Evolutionary conservation across 1,140 invertebrate species (phyloP).

Genomic region (Vanessa tameamea): DNA sequence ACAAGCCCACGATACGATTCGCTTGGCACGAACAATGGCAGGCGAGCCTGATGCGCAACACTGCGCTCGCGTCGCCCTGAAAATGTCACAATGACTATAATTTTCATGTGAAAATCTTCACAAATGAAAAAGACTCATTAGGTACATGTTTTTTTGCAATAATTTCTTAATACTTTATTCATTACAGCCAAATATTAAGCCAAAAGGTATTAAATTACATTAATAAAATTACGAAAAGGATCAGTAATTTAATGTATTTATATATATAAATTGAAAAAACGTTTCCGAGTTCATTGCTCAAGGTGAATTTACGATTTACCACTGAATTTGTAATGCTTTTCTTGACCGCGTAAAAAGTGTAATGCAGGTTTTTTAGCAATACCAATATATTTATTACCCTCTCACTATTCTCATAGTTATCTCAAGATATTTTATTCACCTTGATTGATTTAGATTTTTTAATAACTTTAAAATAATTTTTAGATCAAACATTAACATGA

Average conservation of each 20-base stretch:
- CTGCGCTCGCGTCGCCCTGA: slow-evolving; percentile 56
- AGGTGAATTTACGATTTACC: slow-evolving; percentile 23
- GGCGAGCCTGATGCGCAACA: slow-evolving; percentile 66
- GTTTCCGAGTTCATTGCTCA: slow-evolving; percentile 22
- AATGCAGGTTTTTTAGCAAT: neutral
- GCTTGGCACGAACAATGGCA: slow-evolving; percentile 68
- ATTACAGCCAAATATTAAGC: neutral
- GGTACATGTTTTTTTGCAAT: neutral
- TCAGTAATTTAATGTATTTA: neutral
- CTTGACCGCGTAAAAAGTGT: slow-evolving; percentile 18
- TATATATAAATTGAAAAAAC: slow-evolving; percentile 10
- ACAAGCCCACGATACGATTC: slow-evolving; percentile 53
- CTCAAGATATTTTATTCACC: no score
- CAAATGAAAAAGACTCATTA: neutral
- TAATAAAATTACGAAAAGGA: slow-evolving; percentile 7
- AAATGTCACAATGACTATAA: slow-evolving; percentile 47
- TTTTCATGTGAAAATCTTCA: slow-evolving; percentile 31
- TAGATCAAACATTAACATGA: no score
- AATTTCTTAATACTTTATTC: neutral
- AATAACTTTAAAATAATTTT: no score
- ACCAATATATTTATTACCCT: neutral
- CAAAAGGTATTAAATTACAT: slow-evolving; percentile 1
- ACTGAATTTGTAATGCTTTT: slow-evolving; percentile 28
- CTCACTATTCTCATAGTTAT: neutral
- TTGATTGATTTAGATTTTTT: no score